Conservation (phyloP, 2,113 vertebrate species). For the Otus sunia region DNA sequence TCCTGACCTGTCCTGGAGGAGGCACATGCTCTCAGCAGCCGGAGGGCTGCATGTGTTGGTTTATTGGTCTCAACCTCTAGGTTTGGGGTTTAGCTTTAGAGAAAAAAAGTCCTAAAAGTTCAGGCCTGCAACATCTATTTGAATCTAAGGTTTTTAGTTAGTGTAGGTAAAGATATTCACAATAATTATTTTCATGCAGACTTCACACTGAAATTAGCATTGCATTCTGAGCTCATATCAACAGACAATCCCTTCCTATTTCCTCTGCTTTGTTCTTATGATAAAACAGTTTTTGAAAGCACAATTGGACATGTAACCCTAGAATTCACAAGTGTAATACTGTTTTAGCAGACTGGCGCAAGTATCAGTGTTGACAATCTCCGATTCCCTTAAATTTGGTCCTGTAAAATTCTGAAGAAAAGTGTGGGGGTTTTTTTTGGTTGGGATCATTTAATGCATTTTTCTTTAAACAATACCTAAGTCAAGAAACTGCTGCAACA, state of each 20-base stretch:
- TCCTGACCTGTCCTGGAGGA: background rate
- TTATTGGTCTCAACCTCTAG: background rate
- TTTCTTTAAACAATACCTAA: background rate
- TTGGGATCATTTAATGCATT: background rate
- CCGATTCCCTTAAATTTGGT: background rate
- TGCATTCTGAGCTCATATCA: background rate
- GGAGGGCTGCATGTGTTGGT: rapidly evolving
- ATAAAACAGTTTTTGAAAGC: background rate
- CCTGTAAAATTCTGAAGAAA: background rate
- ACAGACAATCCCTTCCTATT: background rate
- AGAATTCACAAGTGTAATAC: background rate
- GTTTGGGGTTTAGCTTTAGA: background rate
- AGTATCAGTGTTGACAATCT: background rate
- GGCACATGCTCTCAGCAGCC: background rate
- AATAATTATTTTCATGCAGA: background rate
- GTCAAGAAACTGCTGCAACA: background rate
- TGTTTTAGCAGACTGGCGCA: background rate
- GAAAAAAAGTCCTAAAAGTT: background rate
- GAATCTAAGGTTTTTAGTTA: background rate
- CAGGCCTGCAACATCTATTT: background rate
- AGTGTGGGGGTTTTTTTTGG: rapidly evolving
- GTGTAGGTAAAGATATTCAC: background rate
- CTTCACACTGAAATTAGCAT: background rate
- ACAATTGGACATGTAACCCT: background rate
- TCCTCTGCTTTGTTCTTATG: background rate